A percentile compares a stretch with the other conserved stretches of the same genome.
These are phyloP conservation scores for Poecile montanus DNA, from an alignment of 2,797 vertebrate genomes.

Conservation along the genomic window DNA sequence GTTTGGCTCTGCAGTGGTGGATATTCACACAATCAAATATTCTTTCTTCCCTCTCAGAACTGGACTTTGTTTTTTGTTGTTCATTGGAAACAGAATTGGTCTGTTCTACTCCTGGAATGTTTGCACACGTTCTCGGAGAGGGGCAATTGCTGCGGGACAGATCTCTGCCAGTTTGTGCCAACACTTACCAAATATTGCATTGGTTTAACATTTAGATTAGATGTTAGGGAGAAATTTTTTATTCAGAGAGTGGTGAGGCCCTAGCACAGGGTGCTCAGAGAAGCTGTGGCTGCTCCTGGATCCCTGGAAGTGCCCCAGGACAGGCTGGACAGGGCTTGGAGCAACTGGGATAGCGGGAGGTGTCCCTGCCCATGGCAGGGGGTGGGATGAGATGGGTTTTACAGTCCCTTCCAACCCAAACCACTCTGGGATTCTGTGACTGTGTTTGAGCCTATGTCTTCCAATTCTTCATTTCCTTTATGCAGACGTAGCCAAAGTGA, in stretches of 20 bases:
- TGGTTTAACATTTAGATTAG: background rate
- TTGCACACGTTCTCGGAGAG: background rate
- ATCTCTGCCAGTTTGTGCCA: background rate
- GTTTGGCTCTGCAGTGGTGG: background rate
- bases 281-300: background rate
- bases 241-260: background rate
- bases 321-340: rapidly evolving
- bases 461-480: background rate
- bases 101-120: rapidly evolving
- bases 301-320: background rate
- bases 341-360: background rate
- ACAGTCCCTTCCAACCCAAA: background rate
- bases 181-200: rapidly evolving
- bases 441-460: background rate
- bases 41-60: background rate
- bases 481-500: background rate
- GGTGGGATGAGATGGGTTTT: background rate
- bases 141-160: rapidly evolving
- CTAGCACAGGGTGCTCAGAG: background rate
- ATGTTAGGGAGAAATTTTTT: background rate
- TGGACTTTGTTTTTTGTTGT: background rate
- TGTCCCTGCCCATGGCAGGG: background rate
- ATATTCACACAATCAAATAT: background rate
- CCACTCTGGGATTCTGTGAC: background rate
- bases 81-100: background rate